Conservation (phyloP, 2,797 vertebrate genomes). For the Notolabrus celidotus region DNA sequence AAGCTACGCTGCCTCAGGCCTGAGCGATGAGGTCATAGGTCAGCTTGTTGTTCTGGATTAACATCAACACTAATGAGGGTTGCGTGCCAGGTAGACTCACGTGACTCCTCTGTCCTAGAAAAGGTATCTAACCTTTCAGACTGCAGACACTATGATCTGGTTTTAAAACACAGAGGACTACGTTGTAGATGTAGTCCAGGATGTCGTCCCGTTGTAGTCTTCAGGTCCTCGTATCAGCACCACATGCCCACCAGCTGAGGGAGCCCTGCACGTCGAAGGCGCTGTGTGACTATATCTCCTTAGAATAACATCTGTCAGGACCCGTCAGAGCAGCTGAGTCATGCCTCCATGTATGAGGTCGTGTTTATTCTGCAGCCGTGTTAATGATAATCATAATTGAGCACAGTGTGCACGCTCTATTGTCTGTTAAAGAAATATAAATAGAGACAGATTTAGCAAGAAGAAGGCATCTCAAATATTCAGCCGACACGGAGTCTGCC, state of each 20-base stretch:
- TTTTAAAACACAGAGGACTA: too few relatives aligned
- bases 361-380: constrained; percentile 15
- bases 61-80: constrained; percentile 2
- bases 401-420: neutral
- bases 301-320: constrained; percentile 6
- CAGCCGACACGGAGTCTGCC: neutral
- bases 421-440: neutral
- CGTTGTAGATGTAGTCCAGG: too few relatives aligned
- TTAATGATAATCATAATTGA: constrained; percentile 1
- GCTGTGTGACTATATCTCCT: constrained; percentile 5
- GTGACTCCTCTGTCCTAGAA: too few relatives aligned
- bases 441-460: neutral
- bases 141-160: too few relatives aligned
- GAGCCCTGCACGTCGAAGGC: constrained; percentile 24
- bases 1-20: constrained; percentile 18
- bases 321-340: constrained; percentile 32
- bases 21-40: constrained; percentile 10
- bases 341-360: constrained; percentile 11
- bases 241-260: constrained; percentile 7
- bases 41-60: constrained; percentile 9
- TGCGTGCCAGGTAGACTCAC: neutral
- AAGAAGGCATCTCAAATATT: neutral
- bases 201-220: too few relatives aligned
- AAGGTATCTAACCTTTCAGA: too few relatives aligned
- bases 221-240: constrained; percentile 9